Conservation (phyloP, 2,797 vertebrate genomes). For the Microchirus variegatus region DNA sequence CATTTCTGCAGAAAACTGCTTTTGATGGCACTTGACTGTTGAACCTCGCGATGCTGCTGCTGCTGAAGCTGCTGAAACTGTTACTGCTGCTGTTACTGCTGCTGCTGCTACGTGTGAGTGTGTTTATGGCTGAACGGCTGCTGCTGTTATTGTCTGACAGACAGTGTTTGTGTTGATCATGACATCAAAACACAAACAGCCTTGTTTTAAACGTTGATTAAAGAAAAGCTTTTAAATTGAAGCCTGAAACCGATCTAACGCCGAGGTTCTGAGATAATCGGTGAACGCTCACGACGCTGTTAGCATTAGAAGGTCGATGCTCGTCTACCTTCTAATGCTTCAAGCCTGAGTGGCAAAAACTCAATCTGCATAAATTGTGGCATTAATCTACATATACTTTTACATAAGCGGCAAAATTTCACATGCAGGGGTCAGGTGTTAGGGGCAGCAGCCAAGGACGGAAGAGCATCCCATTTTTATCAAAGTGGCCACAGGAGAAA, state of each 20-base stretch:
- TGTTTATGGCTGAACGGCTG: slow-evolving; percentile 63
- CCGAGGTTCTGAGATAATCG: slow-evolving; percentile 62
- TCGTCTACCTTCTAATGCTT: slow-evolving; percentile 72
- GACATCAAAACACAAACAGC: slow-evolving; percentile 31
- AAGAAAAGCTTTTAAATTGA: slow-evolving; percentile 25
- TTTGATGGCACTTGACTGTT: slow-evolving; percentile 80
- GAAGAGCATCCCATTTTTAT: slow-evolving; percentile 67
- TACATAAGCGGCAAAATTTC: slow-evolving; percentile 70
- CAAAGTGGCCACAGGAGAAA: slow-evolving; percentile 70
- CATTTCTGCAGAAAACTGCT: slow-evolving; percentile 75
- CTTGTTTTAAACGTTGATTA: slow-evolving; percentile 16
- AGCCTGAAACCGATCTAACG: slow-evolving; percentile 34
- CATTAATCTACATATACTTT: slow-evolving; percentile 79
- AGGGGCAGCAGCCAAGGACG: slow-evolving; percentile 72
- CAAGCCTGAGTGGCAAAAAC: slow-evolving; percentile 68
- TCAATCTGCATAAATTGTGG: slow-evolving; percentile 78
- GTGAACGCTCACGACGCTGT: slow-evolving; percentile 59
- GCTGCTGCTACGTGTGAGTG: slow-evolving; percentile 68
- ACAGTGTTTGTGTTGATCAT: slow-evolving; percentile 26
- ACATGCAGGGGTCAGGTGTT: slow-evolving; percentile 66
- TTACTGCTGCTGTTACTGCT: slow-evolving; percentile 61
- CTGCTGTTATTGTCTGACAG: slow-evolving; percentile 59
- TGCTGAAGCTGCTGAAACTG: slow-evolving; percentile 56
- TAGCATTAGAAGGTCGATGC: slow-evolving; percentile 68
- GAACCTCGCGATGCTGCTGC: slow-evolving; percentile 59